A percentile compares a stretch with the other conserved stretches of the same genome.
Conservation (phyloP, 2,113 vertebrate species). For the Plecotus auritus region DNA sequence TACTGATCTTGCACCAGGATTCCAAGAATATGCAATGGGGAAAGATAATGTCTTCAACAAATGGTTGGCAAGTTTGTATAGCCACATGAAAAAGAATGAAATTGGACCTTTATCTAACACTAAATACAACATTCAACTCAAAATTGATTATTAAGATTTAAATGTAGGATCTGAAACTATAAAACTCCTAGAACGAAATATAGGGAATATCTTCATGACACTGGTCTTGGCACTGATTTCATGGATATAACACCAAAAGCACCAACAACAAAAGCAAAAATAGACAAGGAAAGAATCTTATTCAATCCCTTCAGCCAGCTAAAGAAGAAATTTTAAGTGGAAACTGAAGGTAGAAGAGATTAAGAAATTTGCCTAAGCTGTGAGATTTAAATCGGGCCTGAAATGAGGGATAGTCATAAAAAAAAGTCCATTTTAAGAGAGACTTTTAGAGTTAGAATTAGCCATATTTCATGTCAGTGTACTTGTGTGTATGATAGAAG, state of each 20-base stretch:
- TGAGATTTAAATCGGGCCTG: not conserved
- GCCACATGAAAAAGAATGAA: not conserved
- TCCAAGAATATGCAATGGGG: not conserved
- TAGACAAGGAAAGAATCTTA: not conserved
- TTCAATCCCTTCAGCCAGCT: not conserved
- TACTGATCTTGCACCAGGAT: not conserved
- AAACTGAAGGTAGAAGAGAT: not conserved
- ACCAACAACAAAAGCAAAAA: not conserved
- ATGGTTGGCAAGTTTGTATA: not conserved
- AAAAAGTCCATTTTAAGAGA: not conserved
- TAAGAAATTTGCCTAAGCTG: not conserved
- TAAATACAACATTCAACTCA: not conserved
- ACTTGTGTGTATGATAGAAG: not conserved
- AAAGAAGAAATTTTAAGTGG: not conserved
- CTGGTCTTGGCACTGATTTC: not conserved
- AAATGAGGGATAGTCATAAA: not conserved
- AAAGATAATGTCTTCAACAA: not conserved
- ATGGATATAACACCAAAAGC: not conserved
- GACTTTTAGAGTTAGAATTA: not conserved
- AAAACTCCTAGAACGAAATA: not conserved
- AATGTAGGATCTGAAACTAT: not conserved
- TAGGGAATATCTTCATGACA: not conserved
- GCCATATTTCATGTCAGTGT: not conserved
- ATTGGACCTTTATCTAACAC: not conserved
- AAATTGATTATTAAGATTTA: not conserved